Percentiles rank a stretch among this genome's conserved stretches.
phyloP scores from a whole-genome alignment of 2,113 vertebrate genomes.

The Ranitomeya imitator region DNA sequence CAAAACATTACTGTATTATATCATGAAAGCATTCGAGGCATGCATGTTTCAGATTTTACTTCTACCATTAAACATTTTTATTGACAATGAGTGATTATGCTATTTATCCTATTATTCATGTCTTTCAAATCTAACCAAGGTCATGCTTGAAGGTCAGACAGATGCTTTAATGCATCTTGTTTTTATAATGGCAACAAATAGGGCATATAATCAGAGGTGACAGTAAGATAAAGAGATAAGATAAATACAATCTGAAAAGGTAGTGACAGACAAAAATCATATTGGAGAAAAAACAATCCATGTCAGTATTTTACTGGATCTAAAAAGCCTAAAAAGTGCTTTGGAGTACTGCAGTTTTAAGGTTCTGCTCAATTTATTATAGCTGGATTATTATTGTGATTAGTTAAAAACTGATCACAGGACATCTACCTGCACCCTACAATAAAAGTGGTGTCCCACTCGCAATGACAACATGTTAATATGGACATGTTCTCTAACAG shows the following conservation, averaged over 20 bases:
- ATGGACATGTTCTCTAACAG: neutral
- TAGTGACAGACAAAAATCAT: neutral
- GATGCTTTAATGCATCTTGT: slow-evolving; percentile 33
- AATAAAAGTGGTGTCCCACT: neutral
- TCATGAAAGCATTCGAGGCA: slow-evolving; percentile 27
- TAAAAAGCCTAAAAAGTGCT: neutral
- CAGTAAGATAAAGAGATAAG: slow-evolving; percentile 28
- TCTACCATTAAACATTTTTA: neutral
- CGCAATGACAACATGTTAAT: neutral
- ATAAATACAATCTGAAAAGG: neutral
- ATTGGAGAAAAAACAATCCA: neutral
- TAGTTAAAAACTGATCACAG: neutral
- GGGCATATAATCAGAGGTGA: slow-evolving; percentile 6
- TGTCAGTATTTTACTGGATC: neutral
- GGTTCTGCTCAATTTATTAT: neutral
- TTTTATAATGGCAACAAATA: slow-evolving; percentile 17
- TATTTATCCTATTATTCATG: slow-evolving; percentile 33
- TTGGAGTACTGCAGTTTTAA: neutral
- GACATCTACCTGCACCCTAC: neutral
- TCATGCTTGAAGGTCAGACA: slow-evolving; percentile 31
- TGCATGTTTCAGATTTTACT: slow-evolving; percentile 5
- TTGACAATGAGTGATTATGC: slow-evolving; percentile 44
- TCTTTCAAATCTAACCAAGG: slow-evolving; percentile 43
- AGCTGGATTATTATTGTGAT: neutral
- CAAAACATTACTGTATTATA: slow-evolving; percentile 47